Evolutionary conservation across 2,113 vertebrate genomes (phyloP).

Genomic region (Formicarius rufipectus): DNA sequence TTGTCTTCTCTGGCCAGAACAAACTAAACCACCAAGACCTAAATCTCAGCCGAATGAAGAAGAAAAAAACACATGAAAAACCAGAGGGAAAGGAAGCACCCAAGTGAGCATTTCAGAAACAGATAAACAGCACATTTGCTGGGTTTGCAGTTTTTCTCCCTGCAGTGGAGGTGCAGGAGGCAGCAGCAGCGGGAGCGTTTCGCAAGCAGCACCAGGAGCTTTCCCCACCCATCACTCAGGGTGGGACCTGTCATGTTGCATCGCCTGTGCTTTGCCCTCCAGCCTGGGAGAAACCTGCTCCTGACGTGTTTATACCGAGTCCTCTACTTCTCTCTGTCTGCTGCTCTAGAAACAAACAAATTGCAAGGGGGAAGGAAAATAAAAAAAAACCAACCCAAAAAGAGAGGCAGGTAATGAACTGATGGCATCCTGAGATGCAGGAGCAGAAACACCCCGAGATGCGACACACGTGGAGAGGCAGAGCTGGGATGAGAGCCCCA

Average conservation of each 20-base stretch:
- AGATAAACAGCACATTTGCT: not conserved
- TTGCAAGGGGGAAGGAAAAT: not conserved
- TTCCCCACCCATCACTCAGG: conserved; percentile 67
- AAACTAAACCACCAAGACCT: not conserved
- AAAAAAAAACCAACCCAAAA: not conserved
- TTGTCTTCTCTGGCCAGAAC: not conserved
- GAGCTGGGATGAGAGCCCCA: not conserved
- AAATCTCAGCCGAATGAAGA: not conserved
- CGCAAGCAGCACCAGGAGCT: conserved; percentile 49
- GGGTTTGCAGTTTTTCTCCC: conserved; percentile 37
- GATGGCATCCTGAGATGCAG: conserved; percentile 41
- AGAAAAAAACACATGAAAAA: not conserved
- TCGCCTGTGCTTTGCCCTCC: conserved; percentile 62
- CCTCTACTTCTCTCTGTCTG: conserved; percentile 51
- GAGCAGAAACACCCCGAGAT: conserved; percentile 41
- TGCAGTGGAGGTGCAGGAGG: not conserved
- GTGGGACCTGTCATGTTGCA: conserved; percentile 67
- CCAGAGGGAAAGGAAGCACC: not conserved
- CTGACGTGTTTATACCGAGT: conserved; percentile 66
- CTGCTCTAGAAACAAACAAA: conserved; percentile 69
- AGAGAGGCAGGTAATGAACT: conserved; percentile 38
- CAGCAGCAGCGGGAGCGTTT: conserved; percentile 10
- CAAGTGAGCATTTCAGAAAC: not conserved
- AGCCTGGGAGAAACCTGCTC: conserved; percentile 70
- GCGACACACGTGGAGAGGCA: not conserved